Base-by-base conservation (phyloP, 2,113 vertebrate genomes). In the Rhizomys pruinosus region DNA sequence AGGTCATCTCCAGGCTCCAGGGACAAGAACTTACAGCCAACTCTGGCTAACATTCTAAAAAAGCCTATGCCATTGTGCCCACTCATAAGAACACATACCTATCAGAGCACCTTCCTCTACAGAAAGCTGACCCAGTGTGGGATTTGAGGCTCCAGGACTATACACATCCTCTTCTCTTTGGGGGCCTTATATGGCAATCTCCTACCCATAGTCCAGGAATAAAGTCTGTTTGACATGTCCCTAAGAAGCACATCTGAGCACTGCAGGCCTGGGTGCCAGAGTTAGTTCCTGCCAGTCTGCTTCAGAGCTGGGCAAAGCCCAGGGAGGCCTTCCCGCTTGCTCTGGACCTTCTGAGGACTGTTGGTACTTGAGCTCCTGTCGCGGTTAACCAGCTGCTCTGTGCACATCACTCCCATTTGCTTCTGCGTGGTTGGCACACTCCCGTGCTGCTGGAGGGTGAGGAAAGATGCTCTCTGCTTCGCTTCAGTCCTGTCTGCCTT, bases 341-440 rank as follows among this genome's bases (percentile, higher is more conserved):
- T 96, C 95, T 42, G 78, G 94, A 96, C 84, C 97, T 97, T 98
- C 94, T 91, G 97, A 95, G 96, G 96, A 95, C 92, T 97, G 97
- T 98, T 98, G 98, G 97, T 97, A 96, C 97, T 98, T 98, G 97
- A 96, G 98, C 97, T 97, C 96, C 96, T 96, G 92, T 96, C 96
- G 96, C 71, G 96, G 97, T 97, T 97, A 97, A 97, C 97, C 97
- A 97, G 90, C 87, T 92, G 74, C 95, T 96, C 96, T 95, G 96
- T 84, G 95, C 97, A 94, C 69, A 97, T 96, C 95, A 92, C 37
- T 47, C 12, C 82, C 96, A 94, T 97, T 97, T 92, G 94, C 81
- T 78, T 69, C 69, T 93, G 74, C 71, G 7, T 72, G 85, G 92
- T 77, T 94, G 92, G 77, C 94, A 92, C 84, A 87, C 93, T 95